phyloP scores from a whole-genome alignment of 1,140 invertebrate species.

The Orchestia grillus region DNA sequence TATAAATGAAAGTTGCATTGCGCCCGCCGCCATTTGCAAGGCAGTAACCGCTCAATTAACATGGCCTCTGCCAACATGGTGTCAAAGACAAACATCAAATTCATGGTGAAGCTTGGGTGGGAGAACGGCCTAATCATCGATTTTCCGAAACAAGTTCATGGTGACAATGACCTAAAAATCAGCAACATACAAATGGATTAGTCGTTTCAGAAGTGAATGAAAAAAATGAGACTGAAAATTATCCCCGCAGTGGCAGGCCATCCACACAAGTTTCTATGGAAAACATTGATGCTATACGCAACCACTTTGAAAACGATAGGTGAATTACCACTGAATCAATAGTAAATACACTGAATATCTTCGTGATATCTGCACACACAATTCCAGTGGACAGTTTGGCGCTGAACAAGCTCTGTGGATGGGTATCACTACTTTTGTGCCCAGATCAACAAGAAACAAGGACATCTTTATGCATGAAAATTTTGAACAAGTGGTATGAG shows the following conservation, averaged over 20 bases:
- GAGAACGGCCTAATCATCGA: neutral
- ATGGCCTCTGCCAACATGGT: too few relatives aligned
- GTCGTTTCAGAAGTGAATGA: constrained; percentile 9
- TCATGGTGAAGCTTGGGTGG: neutral
- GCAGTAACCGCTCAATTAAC: too few relatives aligned
- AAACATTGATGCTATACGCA: constrained; percentile 38
- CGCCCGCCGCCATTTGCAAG: too few relatives aligned
- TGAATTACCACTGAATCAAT: constrained; percentile 13
- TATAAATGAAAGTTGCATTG: too few relatives aligned
- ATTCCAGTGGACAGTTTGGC: neutral
- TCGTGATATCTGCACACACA: neutral
- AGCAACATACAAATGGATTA: neutral
- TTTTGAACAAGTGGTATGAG: constrained; percentile 59
- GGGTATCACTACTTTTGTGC: neutral
- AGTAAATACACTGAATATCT: neutral
- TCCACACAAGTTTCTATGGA: neutral
- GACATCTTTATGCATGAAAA: constrained; percentile 46
- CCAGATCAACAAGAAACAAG: neutral
- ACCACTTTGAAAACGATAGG: constrained; percentile 14
- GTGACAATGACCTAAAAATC: constrained; percentile 34
- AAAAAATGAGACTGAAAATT: neutral
- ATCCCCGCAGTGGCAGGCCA: constrained; percentile 10
- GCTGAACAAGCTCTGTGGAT: neutral
- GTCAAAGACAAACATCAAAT: neutral
- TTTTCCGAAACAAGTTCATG: constrained; percentile 23